Percentiles rank a stretch among this genome's conserved stretches.
These are phyloP conservation scores for Ahaetulla prasina DNA, from an alignment of 2,113 vertebrate genomes.

Conservation along the genomic window DNA sequence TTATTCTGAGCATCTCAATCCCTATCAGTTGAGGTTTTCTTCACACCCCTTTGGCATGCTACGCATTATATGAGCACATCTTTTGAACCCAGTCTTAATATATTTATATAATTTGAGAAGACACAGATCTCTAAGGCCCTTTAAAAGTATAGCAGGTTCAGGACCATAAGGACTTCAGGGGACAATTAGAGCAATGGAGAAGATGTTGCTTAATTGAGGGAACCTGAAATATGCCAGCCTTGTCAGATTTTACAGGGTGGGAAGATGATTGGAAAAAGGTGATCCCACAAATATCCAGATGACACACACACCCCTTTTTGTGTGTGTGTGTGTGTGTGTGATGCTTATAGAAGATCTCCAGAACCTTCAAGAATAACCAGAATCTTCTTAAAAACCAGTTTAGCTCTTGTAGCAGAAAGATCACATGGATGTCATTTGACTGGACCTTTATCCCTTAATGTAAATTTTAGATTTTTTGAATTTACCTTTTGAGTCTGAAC, in stretches of 20 bases:
- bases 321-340: too few species aligned
- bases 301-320: not conserved
- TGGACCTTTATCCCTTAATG: not conserved
- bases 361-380: not conserved
- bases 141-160: not conserved
- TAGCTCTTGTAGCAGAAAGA: not conserved
- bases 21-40: slow-evolving; percentile 62
- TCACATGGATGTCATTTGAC: slow-evolving; percentile 27
- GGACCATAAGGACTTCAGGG: not conserved
- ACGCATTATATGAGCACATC: not conserved
- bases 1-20: slow-evolving; percentile 75
- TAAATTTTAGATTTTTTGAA: not conserved
- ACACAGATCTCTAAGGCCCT: not conserved
- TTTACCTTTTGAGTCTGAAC: not conserved
- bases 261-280: not conserved
- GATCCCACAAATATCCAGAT: not conserved
- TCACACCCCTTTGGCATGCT: slow-evolving; percentile 53
- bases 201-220: not conserved
- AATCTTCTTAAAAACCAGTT: not conserved
- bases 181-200: not conserved
- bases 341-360: not conserved
- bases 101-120: not conserved
- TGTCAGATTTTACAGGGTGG: not conserved
- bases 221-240: not conserved
- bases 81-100: not conserved